Conservation (phyloP, 92 coral and sea anemone genomes). For the Porites rus region DNA sequence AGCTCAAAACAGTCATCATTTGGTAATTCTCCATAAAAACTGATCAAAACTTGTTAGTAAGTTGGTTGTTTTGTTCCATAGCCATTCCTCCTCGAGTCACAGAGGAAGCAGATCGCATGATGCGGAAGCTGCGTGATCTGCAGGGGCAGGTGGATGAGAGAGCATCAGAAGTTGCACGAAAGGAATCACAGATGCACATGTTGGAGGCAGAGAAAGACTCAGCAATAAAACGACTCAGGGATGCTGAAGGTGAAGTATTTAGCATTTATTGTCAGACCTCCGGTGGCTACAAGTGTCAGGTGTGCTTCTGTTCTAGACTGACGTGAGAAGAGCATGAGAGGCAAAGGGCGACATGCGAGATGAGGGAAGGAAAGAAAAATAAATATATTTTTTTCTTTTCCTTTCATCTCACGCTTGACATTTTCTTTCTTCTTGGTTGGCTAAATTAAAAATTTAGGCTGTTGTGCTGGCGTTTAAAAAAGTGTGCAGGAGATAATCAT, state of each 20-base stretch:
- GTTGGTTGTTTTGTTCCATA: neutral
- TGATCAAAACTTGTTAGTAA: neutral
- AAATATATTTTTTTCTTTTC: too few relatives aligned
- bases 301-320: neutral
- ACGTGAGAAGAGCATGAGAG: too few relatives aligned
- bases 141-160: conserved; percentile 87
- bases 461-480: too few relatives aligned
- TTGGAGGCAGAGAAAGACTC: conserved; percentile 95
- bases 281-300: neutral
- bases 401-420: too few relatives aligned
- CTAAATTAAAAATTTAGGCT: too few relatives aligned
- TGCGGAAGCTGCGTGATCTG: conserved; percentile 93
- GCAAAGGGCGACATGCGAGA: too few relatives aligned
- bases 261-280: too few relatives aligned
- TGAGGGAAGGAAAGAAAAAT: too few relatives aligned
- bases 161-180: conserved; percentile 73
- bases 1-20: too few relatives aligned
- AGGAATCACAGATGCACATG: conserved; percentile 87
- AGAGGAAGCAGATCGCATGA: conserved; percentile 98
- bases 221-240: conserved; percentile 81
- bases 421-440: too few relatives aligned
- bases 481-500: too few relatives aligned
- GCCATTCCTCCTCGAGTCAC: conserved; percentile 98
- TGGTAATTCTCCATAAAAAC: neutral
- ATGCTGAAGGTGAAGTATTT: conserved; percentile 80